Evolutionary conservation across 2,797 vertebrate species (phyloP).

Genomic region (Parauchenoglanis punctatus): DNA sequence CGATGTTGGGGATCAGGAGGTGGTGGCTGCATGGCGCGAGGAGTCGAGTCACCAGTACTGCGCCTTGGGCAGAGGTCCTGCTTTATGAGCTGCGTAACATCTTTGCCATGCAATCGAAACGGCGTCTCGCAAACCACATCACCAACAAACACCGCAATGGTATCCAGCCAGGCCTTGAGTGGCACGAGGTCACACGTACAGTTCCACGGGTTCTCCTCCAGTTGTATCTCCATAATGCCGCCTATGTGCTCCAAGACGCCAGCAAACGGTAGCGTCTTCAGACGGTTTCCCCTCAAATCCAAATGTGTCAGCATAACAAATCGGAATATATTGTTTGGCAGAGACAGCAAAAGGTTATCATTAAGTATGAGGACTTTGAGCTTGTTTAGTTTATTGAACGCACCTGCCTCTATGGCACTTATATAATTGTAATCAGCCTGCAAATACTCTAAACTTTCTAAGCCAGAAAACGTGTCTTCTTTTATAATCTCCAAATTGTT

Average conservation of each 20-base stretch:
- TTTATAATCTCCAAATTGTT: constrained; percentile 94
- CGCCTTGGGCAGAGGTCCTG: constrained; percentile 94
- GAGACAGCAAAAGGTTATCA: constrained; percentile 92
- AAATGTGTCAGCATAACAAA: constrained; percentile 96
- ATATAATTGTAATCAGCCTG: constrained; percentile 99
- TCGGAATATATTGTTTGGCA: constrained; percentile 96
- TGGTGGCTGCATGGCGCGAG: constrained; percentile 77
- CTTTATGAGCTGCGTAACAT: constrained; percentile 93
- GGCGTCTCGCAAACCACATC: constrained; percentile 98
- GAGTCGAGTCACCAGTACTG: constrained; percentile 80
- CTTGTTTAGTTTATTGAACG: constrained; percentile 94
- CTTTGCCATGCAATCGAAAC: constrained; percentile 93
- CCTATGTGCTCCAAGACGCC: constrained; percentile 96
- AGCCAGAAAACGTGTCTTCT: constrained; percentile 91
- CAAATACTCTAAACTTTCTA: constrained; percentile 95
- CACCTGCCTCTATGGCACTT: constrained; percentile 89
- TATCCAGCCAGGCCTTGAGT: constrained; percentile 96
- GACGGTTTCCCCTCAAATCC: constrained; percentile 93
- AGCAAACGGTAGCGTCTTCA: constrained; percentile 93
- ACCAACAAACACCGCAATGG: constrained; percentile 93
- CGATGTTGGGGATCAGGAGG: constrained; percentile 83
- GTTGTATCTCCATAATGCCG: constrained; percentile 98
- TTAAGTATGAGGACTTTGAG: constrained; percentile 97
- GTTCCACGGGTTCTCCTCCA: constrained; percentile 98
- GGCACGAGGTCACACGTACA: constrained; percentile 96